These are phyloP conservation scores for Lamellibrachia luymesi DNA, from an alignment of 1,140 invertebrate species.

Conservation along the genomic window DNA sequence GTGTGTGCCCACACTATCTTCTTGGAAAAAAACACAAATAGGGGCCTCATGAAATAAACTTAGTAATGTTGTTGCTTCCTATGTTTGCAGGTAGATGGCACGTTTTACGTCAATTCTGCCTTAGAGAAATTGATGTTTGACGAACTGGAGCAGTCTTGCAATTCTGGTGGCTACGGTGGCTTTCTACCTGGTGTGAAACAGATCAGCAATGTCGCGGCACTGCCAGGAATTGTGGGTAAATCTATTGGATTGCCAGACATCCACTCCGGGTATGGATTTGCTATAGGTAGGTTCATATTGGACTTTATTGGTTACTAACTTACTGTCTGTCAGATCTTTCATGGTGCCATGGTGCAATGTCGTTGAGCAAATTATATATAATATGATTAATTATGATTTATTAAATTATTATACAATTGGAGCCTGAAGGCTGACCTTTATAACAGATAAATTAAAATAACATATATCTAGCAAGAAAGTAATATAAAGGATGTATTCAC, in stretches of 20 bases:
- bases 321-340: not conserved
- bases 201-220: conserved; percentile 97
- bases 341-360: not conserved
- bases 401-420: not conserved
- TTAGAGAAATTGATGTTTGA: conserved; percentile 98
- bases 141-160: conserved; percentile 85
- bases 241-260: conserved; percentile 91
- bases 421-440: not conserved
- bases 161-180: conserved; percentile 78
- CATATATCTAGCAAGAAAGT: not conserved
- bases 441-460: not conserved
- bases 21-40: not conserved
- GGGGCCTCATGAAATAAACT: not conserved
- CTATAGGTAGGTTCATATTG: conserved; percentile 64
- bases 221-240: conserved; percentile 66
- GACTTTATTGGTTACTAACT: not conserved
- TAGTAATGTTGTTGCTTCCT: not conserved
- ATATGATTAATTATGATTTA: not conserved
- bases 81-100: conserved; percentile 81
- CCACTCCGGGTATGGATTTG: conserved; percentile 99
- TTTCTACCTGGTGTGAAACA: conserved; percentile 99
- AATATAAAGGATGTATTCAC: too few species aligned
- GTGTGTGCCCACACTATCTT: too few species aligned
- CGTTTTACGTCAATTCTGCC: conserved; percentile 94
- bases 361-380: too few species aligned